A percentile compares a stretch with the other conserved stretches of the same genome.
phyloP scores from a whole-genome alignment of 2,797 vertebrate species.

The Rhinella marina region DNA sequence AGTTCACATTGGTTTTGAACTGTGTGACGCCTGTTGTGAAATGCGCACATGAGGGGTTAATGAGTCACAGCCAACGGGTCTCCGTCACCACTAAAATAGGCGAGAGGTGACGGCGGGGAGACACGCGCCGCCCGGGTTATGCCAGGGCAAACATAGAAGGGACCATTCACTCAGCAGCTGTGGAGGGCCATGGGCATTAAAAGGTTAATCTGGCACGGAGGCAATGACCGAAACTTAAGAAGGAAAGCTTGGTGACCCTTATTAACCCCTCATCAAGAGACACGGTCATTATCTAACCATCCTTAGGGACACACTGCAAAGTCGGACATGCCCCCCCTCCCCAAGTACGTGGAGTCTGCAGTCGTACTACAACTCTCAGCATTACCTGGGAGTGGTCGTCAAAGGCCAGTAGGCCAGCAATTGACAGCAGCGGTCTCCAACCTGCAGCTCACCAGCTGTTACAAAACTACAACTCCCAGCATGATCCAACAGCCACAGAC shows the following conservation, averaged over 20 bases:
- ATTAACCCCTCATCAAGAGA: not conserved
- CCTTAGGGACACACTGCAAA: no score
- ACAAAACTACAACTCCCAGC: no score
- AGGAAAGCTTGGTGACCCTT: slow-evolving; percentile 8
- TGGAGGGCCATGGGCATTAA: not conserved
- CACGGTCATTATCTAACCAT: not conserved
- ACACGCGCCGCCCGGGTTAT: not conserved
- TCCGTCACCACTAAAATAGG: not conserved
- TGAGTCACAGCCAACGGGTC: slow-evolving; percentile 18
- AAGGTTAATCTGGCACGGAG: not conserved
- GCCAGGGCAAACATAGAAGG: not conserved
- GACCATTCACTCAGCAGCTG: not conserved
- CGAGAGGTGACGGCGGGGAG: not conserved
- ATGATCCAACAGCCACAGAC: no score
- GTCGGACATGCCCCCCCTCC: no score
- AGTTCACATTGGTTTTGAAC: slow-evolving; percentile 24
- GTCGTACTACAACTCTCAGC: not conserved
- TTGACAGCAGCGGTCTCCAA: no score
- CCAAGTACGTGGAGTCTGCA: no score
- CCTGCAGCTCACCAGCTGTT: no score
- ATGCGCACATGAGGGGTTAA: not conserved
- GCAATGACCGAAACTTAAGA: slow-evolving; percentile 22
- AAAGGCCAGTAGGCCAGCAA: no score
- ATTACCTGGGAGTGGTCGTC: not conserved
- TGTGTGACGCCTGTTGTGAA: slow-evolving; percentile 32